A percentile compares a stretch with the other conserved stretches of the same genome.
phyloP scores from a whole-genome alignment of 2,797 vertebrate genomes.

The Menidia menidia region DNA sequence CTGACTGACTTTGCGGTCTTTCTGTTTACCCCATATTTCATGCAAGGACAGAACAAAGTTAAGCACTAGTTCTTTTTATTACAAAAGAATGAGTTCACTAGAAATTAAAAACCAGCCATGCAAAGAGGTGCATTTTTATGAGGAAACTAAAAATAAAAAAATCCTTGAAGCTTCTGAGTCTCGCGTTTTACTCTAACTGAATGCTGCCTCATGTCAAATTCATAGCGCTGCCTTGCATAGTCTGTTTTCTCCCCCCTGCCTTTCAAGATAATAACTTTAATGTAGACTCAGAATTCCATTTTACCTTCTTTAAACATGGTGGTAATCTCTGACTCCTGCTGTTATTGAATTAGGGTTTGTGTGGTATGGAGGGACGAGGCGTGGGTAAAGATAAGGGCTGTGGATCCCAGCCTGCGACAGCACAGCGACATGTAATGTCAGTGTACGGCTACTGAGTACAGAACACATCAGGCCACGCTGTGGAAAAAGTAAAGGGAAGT shows the following conservation, averaged over 20 bases:
- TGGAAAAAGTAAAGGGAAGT: conserved; percentile 80
- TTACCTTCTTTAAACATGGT: conserved; percentile 83
- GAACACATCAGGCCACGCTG: conserved; percentile 72
- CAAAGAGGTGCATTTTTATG: conserved; percentile 61
- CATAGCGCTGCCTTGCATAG: conserved; percentile 20
- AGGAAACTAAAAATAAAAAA: conserved; percentile 18
- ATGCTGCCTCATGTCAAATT: conserved; percentile 53
- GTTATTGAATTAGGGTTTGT: conserved; percentile 80
- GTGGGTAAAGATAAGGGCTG: conserved; percentile 68
- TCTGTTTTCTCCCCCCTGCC: conserved; percentile 54
- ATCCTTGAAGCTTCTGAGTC: conserved; percentile 48
- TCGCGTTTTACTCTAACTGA: conserved; percentile 72
- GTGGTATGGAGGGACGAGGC: conserved; percentile 59
- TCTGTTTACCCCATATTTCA: conserved; percentile 63
- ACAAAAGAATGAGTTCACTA: conserved; percentile 44
- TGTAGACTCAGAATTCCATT: conserved; percentile 82
- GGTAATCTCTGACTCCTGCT: conserved; percentile 81
- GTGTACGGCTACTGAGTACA: conserved; percentile 71
- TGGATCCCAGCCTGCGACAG: conserved; percentile 58
- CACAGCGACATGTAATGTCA: conserved; percentile 50
- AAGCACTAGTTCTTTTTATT: conserved; percentile 55
- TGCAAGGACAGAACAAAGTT: conserved; percentile 64
- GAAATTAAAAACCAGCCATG: conserved; percentile 56
- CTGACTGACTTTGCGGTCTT: conserved; percentile 45
- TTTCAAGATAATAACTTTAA: conserved; percentile 87